Percentiles rank a stretch among this genome's conserved stretches.
Evolutionary conservation across 2,888 invertebrate genomes (phyloP).

Genomic region (Drosophila atroscutellata): DNA sequence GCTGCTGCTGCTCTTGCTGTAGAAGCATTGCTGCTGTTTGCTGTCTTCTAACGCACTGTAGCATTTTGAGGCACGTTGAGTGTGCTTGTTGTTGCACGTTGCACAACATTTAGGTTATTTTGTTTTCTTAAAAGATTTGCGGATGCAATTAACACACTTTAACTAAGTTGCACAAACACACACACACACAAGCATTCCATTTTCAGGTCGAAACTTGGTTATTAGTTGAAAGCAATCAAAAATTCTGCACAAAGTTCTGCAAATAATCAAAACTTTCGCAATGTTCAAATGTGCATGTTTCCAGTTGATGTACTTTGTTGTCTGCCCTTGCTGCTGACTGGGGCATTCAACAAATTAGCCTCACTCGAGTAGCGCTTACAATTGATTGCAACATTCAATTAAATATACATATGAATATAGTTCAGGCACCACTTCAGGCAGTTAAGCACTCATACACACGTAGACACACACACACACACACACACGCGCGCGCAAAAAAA

Average conservation of each 20-base stretch:
- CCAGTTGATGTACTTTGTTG: background rate
- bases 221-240: background rate
- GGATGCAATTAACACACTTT: slow-evolving; percentile 6
- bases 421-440: slow-evolving; percentile 35
- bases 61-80: background rate
- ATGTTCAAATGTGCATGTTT: background rate
- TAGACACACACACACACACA: slow-evolving; percentile 1
- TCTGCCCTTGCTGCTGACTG: background rate
- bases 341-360: slow-evolving; percentile 17
- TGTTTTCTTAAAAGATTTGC: background rate
- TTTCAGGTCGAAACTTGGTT: background rate
- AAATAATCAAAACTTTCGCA: background rate
- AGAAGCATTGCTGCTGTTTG: slow-evolving; percentile 1
- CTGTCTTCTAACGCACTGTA: slow-evolving; percentile 6
- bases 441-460: slow-evolving; percentile 28
- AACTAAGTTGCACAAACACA: background rate
- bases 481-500: slow-evolving; percentile 10
- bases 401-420: slow-evolving; percentile 7
- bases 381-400: slow-evolving; percentile 54
- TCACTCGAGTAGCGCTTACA: slow-evolving; percentile 37
- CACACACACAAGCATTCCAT: background rate
- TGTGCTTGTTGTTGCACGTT: slow-evolving; percentile 11
- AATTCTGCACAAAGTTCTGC: background rate
- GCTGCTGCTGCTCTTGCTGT: slow-evolving; percentile 1
- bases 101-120: slow-evolving; percentile 9